Conservation (phyloP, 2,888 invertebrate genomes). For the Aspidiotus destructor region DNA sequence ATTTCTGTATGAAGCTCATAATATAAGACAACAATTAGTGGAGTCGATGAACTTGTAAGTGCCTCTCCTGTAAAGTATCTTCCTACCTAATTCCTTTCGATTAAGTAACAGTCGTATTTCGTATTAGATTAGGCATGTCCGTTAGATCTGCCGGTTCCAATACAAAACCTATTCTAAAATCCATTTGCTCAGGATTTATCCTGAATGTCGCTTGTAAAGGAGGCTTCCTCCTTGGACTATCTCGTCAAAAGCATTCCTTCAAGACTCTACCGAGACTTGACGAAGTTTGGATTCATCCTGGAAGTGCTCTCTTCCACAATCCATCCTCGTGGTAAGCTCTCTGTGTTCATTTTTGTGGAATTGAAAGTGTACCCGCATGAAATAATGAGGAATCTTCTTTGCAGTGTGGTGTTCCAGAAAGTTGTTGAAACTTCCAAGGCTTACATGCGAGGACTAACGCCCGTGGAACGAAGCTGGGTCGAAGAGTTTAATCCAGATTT, state of each 20-base stretch:
- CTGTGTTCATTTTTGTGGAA: neutral
- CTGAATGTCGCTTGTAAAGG: slow-evolving; percentile 15
- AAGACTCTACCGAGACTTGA: slow-evolving; percentile 8
- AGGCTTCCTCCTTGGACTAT: neutral
- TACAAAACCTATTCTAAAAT: slow-evolving; percentile 12
- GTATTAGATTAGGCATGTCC: no score
- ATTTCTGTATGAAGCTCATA: slow-evolving; percentile 3
- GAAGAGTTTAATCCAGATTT: slow-evolving; percentile 18
- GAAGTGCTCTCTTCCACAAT: slow-evolving; percentile 10
- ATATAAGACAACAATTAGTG: slow-evolving; percentile 16
- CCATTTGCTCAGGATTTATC: slow-evolving; percentile 25
- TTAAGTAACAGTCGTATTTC: neutral
- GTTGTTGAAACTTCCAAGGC: slow-evolving; percentile 2
- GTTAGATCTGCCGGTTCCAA: neutral
- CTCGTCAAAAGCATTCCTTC: neutral
- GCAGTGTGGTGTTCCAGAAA: slow-evolving; percentile 19
- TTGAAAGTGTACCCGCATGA: neutral
- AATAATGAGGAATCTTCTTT: neutral
- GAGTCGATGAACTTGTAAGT: slow-evolving; percentile 21
- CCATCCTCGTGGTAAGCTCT: slow-evolving; percentile 8
- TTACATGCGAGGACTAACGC: slow-evolving; percentile 18
- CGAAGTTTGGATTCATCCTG: slow-evolving; percentile 19
- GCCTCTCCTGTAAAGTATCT: neutral
- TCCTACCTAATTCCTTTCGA: neutral
- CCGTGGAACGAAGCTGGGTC: slow-evolving; percentile 7